Evolutionary conservation across 1,140 invertebrate species (phyloP), one percentile per base, ranked within the genome.

Genomic region (Ceratina calcarata): DNA sequence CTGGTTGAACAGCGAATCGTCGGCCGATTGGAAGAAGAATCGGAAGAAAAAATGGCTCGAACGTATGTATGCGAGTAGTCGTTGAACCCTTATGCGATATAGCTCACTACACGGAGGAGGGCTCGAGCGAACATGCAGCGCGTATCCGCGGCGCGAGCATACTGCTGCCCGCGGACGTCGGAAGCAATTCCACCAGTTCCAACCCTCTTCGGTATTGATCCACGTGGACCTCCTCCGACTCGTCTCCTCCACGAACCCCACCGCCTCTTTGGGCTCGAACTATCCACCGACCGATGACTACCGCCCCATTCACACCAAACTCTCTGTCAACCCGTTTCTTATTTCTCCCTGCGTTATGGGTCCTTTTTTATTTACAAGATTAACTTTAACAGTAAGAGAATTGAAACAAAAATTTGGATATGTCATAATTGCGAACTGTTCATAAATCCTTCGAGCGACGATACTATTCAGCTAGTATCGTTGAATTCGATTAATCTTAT

Each of bases 101-200:
- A 57, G 58, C 22, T 49, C 51, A 65, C 45, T 64, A 18, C 61
- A 22, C 45, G 55, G 61, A 75, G 73, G 62, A 45, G 27, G 67
- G 72, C 83, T 74, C 71, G 70, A 66, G 53, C 51, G 69, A 74
- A 55, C 82, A 83, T 87, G 80, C 85, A 66, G 57, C 83, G 86
- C 87, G 86, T 87, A 79, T 83, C 67, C 85, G 81, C 86, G 83
- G 80, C 86, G 83, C 87, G 87, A 87, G 83, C 81, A 75, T 85
- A 88, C 87, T 88, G 86, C 69, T 86, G 69, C 71, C 71, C 66
- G 78, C 80, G 37, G 60, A 78, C 79, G 62, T 64, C 74, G 81
- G 77, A 86, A 84, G 65, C 84, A 81, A 58, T 73, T 83, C 62
- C 80, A 45, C 2, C 37, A 45, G 37, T 45, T 45, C 37, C 37